Percentiles rank a stretch among this genome's conserved stretches.
These are phyloP conservation scores for Oncorhynchus gorbuscha DNA, from an alignment of 2,113 vertebrate species.

Conservation along the genomic window DNA sequence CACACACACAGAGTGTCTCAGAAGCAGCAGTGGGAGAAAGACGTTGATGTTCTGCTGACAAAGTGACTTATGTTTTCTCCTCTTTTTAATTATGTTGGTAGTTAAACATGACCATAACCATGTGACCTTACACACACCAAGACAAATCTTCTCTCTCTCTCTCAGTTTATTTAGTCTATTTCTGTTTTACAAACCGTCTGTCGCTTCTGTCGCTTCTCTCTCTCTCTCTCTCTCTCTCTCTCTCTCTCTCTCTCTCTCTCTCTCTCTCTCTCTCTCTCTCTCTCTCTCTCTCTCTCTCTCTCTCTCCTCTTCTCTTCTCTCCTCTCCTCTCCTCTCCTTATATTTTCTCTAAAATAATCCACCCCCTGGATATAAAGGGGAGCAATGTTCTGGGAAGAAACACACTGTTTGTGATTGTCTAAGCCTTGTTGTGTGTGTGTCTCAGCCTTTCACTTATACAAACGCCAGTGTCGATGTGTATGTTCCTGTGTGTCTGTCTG, in stretches of 20 bases:
- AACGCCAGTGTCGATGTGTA: too few relatives aligned
- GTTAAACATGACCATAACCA: slow-evolving; percentile 62
- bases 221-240: too few relatives aligned
- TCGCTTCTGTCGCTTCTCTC: too few relatives aligned
- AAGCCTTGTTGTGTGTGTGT: too few relatives aligned
- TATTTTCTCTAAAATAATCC: too few relatives aligned
- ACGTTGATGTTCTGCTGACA: slow-evolving; percentile 70
- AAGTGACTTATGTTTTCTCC: slow-evolving; percentile 63
- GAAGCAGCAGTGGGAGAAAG: slow-evolving; percentile 28
- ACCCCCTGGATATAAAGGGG: neutral
- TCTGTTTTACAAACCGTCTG: too few relatives aligned
- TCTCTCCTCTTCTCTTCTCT: neutral
- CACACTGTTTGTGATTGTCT: neutral
- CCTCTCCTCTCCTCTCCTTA: neutral
- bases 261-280: too few relatives aligned
- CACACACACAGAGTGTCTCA: slow-evolving; percentile 32
- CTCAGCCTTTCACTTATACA: too few relatives aligned
- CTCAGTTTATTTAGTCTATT: too few relatives aligned
- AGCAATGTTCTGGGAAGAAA: neutral
- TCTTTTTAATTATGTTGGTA: slow-evolving; percentile 72
- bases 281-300: neutral
- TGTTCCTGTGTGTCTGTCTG: too few relatives aligned
- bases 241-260: too few relatives aligned
- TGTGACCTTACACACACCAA: slow-evolving; percentile 61
- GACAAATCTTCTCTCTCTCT: slow-evolving; percentile 1